These are phyloP conservation scores for Pogonophryne albipinna DNA, from an alignment of 2,797 vertebrate species.

Conservation along the genomic window DNA sequence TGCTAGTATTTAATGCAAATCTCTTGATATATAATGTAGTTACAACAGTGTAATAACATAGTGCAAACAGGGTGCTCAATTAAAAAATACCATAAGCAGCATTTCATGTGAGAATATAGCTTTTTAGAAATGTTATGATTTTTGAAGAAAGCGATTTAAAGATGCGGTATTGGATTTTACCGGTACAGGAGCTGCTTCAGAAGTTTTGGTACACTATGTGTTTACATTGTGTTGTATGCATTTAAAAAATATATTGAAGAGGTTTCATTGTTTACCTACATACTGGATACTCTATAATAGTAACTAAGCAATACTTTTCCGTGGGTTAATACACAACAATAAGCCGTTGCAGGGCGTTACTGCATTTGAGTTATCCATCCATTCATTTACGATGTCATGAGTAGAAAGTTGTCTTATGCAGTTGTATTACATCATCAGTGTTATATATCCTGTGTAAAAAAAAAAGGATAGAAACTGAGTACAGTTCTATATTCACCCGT, in stretches of 20 bases:
- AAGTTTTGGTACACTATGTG: slow-evolving; percentile 53
- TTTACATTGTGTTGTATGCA: slow-evolving; percentile 63
- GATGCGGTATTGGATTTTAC: slow-evolving; percentile 42
- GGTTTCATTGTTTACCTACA: slow-evolving; percentile 58
- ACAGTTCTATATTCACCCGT: slow-evolving; percentile 66
- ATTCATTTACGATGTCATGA: slow-evolving; percentile 75
- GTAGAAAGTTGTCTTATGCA: slow-evolving; percentile 78
- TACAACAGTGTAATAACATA: slow-evolving; percentile 66
- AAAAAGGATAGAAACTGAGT: slow-evolving; percentile 68
- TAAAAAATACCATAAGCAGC: slow-evolving; percentile 50
- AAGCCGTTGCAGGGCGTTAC: slow-evolving; percentile 74
- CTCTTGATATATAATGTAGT: slow-evolving; percentile 57
- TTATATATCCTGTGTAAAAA: slow-evolving; percentile 74
- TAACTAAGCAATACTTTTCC: slow-evolving; percentile 46
- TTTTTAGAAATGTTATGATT: slow-evolving; percentile 44
- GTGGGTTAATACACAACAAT: slow-evolving; percentile 80
- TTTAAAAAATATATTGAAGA: slow-evolving; percentile 54
- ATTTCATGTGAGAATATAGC: slow-evolving; percentile 42
- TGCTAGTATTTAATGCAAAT: slow-evolving; percentile 67
- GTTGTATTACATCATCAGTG: slow-evolving; percentile 62
- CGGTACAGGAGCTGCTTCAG: slow-evolving; percentile 37
- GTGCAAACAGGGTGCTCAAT: slow-evolving; percentile 69
- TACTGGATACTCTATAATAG: slow-evolving; percentile 44
- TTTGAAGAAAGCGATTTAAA: slow-evolving; percentile 45
- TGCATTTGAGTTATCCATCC: slow-evolving; percentile 66